Base-by-base conservation (phyloP, 2,797 vertebrate species). In the Neosilurus mollespiculum region DNA sequence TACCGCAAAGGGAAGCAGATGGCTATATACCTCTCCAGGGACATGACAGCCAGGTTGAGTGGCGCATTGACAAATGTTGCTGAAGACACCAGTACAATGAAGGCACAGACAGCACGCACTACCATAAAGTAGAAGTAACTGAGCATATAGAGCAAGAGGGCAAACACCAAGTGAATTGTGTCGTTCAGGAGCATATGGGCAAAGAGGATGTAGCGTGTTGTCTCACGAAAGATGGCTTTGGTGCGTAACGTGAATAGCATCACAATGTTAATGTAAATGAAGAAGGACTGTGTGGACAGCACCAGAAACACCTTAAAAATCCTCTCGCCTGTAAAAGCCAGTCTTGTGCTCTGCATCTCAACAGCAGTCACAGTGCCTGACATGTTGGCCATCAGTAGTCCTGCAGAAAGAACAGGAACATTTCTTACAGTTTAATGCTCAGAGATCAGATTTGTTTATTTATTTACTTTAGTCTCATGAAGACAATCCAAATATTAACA, bases 171-270 rank as follows among this genome's bases (percentile, higher is more conserved):
- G 71, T 92, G 89, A 30, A 94, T 70, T 16, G 90, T 91, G 43
- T 93, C 92, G 5, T 67, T 85, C 8, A 92, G n/a, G 51, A 94
- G 92, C 87, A 94, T 85, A 72, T 94, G 91, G 20, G 86, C 88
- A 53, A 94, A 93, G 5, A 94, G 88, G 62, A 93, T 85, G n/a
- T 93, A 93, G 0, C 90, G 90, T 2, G 92, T 76, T 2, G 86
- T 86, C 75, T 93, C 91, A 73, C 86, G 77, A 8, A 93, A 86
- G 8, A 84, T 9, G 20, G 90, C 81, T 79, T 89, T 93, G 14
- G 70, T 90, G 65, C 88, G 30, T 66, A 94, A 11, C 20, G 90
- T 79, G 2, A 90, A 88, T 56, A 94, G 54, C 92, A 94, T 93
- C 78, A 93, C 64, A 0, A 70, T 14, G 16, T 93, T 93, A 7